Evolutionary conservation across 2,797 vertebrate genomes (phyloP).

Genomic region (Cottoperca gobio): DNA sequence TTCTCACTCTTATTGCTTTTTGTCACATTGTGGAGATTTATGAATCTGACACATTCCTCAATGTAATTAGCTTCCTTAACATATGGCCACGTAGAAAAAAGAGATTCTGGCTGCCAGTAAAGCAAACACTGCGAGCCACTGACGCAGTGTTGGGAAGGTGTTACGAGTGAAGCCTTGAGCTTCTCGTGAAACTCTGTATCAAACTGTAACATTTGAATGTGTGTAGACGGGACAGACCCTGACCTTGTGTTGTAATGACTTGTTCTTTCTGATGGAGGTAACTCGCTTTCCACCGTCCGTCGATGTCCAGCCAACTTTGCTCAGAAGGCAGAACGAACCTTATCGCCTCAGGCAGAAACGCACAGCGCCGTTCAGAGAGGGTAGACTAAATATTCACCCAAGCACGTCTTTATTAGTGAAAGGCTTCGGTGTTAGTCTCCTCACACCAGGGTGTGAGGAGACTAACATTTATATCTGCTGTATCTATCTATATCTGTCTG

Average conservation of each 20-base stretch:
- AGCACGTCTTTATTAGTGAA: constrained; percentile 56
- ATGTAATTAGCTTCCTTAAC: constrained; percentile 44
- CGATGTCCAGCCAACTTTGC: constrained; percentile 33
- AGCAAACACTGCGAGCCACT: constrained; percentile 52
- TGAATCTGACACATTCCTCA: constrained; percentile 52
- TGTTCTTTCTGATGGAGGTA: constrained; percentile 55
- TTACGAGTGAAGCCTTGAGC: constrained; percentile 57
- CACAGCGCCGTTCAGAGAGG: constrained; percentile 41
- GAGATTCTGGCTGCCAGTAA: constrained; percentile 35
- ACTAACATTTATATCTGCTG: constrained; percentile 9
- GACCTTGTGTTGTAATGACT: constrained; percentile 61
- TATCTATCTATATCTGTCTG: neutral
- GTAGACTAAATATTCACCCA: constrained; percentile 59
- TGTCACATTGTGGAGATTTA: constrained; percentile 54
- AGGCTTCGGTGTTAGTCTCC: constrained; percentile 30
- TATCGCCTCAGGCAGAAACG: constrained; percentile 58
- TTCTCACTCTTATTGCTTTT: constrained; percentile 30
- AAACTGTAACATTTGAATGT: constrained; percentile 61
- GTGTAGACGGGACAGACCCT: constrained; percentile 60
- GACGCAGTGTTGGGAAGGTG: constrained; percentile 45
- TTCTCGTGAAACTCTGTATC: constrained; percentile 66
- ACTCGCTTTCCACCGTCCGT: constrained; percentile 3
- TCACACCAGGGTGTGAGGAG: constrained; percentile 13
- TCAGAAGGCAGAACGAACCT: constrained; percentile 53
- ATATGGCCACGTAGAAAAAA: constrained; percentile 15